Evolutionary conservation across 1,140 invertebrate genomes (phyloP), one percentile per base, ranked within the genome.

Genomic region (Zaprionus lachaisei): DNA sequence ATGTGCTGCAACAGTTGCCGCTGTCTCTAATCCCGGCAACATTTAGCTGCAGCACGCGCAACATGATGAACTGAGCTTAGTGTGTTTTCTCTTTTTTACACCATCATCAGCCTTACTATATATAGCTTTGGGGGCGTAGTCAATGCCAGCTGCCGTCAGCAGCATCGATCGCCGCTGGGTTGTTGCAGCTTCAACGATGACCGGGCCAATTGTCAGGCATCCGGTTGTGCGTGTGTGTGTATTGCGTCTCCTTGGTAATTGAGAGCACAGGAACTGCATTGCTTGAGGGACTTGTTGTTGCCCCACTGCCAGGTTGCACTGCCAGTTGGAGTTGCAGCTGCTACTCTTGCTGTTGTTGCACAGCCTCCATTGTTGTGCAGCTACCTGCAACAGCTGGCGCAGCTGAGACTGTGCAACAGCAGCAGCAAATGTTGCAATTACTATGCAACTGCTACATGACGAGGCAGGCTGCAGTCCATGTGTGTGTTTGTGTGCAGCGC

Each of bases 371-470:
- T 80, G 77, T 60, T 83, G 67, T 37, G 55, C 26, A n/a, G 55
- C 37, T 41, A 68, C 57, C 71, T 74, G 65, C 60, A 55, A 60
- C 84, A 79, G 71, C 74, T 72, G 79, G 47, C 71, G 68, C 84
- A 78, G 77, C 78, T 73, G 75, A 34, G 9, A 9, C 31, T 11
- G 31, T 34, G 31, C 31, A 11, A 34, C 31, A 34, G 56, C 68
- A 79, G 60, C 58, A 28, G 78, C 75, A 89, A 89, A 89, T 90
- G 81, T 84, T 79, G 84, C 84, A 89, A 89, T 89, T 89, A 89
- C 86, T 80, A 85, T 89, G 81, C 80, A 81, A 60, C 75, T 79
- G 72, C 58, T 67, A 79, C 70, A 44, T 55, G 69, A 47, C 67
- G 64, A 56, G 49, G 66, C 81, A 81, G 77, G 62, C 80, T 64